These are phyloP conservation scores for Perognathus longimembris DNA, from an alignment of 2,113 vertebrate species.

Conservation along the genomic window DNA sequence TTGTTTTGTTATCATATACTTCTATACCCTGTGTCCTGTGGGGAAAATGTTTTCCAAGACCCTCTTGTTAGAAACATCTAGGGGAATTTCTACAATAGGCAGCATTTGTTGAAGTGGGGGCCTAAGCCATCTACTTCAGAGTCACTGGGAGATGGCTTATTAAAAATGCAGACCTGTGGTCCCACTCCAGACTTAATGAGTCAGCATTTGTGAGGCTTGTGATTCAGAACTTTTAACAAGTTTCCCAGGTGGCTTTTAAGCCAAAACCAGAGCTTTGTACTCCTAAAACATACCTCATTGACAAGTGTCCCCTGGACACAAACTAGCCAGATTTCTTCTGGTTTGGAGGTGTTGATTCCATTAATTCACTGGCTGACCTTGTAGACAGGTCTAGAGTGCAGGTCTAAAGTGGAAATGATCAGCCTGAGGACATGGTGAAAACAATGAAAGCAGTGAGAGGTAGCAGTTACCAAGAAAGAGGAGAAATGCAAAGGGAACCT, in stretches of 20 bases:
- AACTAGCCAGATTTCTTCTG: background rate
- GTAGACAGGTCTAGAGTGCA: background rate
- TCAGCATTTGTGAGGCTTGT: background rate
- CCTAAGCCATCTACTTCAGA: background rate
- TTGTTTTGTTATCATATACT: background rate
- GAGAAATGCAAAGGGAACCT: no score
- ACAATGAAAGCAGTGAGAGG: background rate
- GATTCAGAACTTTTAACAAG: background rate
- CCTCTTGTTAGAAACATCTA: background rate
- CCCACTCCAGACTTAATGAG: background rate
- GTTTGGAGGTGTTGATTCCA: background rate
- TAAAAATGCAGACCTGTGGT: background rate
- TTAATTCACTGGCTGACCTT: background rate
- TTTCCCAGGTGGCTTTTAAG: background rate
- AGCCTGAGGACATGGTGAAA: background rate
- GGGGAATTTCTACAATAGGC: background rate
- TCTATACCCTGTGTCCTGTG: background rate
- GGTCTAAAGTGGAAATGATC: background rate
- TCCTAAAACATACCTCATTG: no score
- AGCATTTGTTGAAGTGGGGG: background rate
- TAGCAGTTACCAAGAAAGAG: background rate
- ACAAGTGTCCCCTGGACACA: background rate
- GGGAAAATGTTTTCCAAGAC: background rate
- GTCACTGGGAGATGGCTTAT: background rate
- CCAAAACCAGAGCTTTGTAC: no score